Base-by-base conservation (phyloP, 2,113 vertebrate species). In the Hippoglossus stenolepis region DNA sequence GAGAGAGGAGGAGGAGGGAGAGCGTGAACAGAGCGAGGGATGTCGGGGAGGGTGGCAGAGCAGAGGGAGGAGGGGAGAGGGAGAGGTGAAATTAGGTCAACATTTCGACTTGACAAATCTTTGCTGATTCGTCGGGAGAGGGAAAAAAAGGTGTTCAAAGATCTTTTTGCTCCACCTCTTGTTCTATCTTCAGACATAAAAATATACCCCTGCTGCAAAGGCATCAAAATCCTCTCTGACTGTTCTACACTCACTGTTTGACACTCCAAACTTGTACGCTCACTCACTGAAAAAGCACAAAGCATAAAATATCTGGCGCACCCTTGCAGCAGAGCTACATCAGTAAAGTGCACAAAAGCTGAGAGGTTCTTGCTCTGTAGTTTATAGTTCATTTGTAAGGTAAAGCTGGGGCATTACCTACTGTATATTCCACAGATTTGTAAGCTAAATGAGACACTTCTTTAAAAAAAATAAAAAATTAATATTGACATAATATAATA, bases 91-190 rank as follows among this genome's bases (percentile, higher is more conserved):
- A 90, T 85, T 79, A 81, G 89, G 89, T 88, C 89, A 90, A 74
- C 68, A 21, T 83, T 88, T 91, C 24, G 57, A 59, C 70, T 87
- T 58, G 73, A 88, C 88, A 91, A 91, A 87, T 86, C 83, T 88
- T 79, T 67, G 63, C 40, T 8, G 65, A 84, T 88, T 90, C 47
- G 20, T 8, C 28, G 38, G 59, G 70, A 87, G 8, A 20, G 73
- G 75, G 66, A 62, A 75, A 79, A 65, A 65, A 49, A 54, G 0
- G 26, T 23, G 73, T 31, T 78, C 61, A 84, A 77, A 82, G 51
- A 86, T 79, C 47, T 28, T 70, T 73, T 58, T 74, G 73, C 83
- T 87, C 69, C 82, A 81, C 79, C 79, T 90, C 77, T 82, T 77
- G 73, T 79, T 83, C 74, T 63, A n/a, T 75, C 79, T 84, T 79